Conservation (phyloP, 2,113 vertebrate genomes). For the Panthera leo region DNA sequence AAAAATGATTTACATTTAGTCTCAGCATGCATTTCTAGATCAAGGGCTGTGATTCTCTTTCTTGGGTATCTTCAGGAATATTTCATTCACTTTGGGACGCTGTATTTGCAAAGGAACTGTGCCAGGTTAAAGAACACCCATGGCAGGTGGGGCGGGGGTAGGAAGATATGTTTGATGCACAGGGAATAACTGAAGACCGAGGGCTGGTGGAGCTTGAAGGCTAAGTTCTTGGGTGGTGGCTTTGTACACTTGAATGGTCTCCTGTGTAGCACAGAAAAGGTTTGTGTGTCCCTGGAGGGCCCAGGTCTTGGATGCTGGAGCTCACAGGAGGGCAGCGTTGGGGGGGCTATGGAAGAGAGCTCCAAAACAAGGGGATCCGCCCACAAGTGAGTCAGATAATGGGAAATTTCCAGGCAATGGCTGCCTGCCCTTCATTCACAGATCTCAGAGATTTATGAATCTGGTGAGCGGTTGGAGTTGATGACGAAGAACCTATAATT, state of each 20-base stretch:
- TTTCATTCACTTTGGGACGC: background rate
- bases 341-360: background rate
- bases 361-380: background rate
- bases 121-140: accelerated
- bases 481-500: slow-evolving; percentile 17
- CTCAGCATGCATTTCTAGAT: background rate
- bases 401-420: background rate
- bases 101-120: background rate
- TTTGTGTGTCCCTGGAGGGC: background rate
- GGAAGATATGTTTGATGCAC: background rate
- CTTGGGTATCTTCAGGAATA: background rate
- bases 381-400: background rate
- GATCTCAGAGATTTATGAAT: background rate
- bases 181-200: accelerated
- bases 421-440: background rate
- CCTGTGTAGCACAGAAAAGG: background rate
- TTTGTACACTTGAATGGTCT: background rate
- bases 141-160: background rate
- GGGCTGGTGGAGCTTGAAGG: accelerated
- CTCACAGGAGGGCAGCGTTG: background rate
- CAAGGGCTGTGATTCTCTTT: background rate
- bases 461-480: background rate
- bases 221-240: background rate
- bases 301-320: background rate
- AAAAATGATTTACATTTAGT: background rate